These are phyloP conservation scores for Tetrax tetrax DNA, from an alignment of 2,113 vertebrate genomes.

Conservation along the genomic window DNA sequence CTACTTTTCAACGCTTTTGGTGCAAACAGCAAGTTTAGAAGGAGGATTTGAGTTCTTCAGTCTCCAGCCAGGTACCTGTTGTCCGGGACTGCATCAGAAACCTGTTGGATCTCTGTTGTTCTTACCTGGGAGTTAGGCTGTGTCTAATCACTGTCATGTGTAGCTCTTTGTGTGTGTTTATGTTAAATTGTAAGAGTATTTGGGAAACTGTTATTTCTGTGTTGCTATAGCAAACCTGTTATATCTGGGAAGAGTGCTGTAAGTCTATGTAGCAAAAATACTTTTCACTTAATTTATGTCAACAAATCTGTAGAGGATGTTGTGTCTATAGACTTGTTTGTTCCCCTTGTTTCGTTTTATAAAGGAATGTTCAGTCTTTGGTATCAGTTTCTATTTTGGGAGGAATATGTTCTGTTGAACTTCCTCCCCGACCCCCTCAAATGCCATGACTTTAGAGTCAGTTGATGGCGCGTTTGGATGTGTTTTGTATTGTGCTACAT, in stretches of 20 bases:
- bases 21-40: neutral
- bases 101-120: neutral
- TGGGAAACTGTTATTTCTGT: neutral
- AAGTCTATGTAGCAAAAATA: neutral
- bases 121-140: neutral
- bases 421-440: neutral
- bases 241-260: neutral
- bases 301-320: conserved; percentile 49
- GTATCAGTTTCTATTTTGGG: conserved; percentile 29
- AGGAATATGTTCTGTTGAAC: neutral
- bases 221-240: conserved; percentile 38
- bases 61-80: neutral
- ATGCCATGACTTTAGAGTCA: neutral
- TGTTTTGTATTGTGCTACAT: conserved; percentile 2
- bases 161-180: neutral
- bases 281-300: conserved; percentile 25
- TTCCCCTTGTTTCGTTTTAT: conserved; percentile 23
- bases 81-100: neutral
- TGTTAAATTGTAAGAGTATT: neutral
- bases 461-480: neutral
- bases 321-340: conserved; percentile 35
- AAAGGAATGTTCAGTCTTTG: conserved; percentile 5
- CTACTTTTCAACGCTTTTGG: neutral
- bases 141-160: neutral
- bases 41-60: neutral